A percentile compares a stretch with the other conserved stretches of the same genome.
These are phyloP conservation scores for Vanessa atalanta DNA, from an alignment of 1,140 invertebrate genomes.

Conservation along the genomic window DNA sequence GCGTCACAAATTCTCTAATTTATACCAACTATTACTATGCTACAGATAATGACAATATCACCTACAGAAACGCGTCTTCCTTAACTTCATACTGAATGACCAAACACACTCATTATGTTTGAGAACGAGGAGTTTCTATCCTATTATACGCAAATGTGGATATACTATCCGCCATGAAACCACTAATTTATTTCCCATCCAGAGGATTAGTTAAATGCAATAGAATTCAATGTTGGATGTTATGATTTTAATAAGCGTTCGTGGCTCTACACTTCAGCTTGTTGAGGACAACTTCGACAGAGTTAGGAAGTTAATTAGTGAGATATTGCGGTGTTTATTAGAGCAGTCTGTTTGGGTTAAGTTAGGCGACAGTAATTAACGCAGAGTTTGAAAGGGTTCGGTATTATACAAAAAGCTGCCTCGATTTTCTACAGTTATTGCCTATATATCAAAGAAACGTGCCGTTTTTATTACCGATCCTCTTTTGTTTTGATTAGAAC, in stretches of 20 bases:
- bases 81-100: too few species aligned
- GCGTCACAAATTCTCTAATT: too few species aligned
- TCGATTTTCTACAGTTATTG: constrained; percentile 16
- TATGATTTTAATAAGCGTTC: constrained; percentile 24
- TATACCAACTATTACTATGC: too few species aligned
- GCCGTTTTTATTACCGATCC: neutral
- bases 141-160: neutral
- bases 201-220: constrained; percentile 7
- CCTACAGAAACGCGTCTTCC: too few species aligned
- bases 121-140: too few species aligned
- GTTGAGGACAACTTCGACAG: constrained; percentile 19
- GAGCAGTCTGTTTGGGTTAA: constrained; percentile 50
- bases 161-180: neutral
- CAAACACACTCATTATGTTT: too few species aligned
- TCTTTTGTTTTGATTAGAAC: neutral
- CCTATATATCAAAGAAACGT: neutral
- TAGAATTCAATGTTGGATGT: constrained; percentile 4
- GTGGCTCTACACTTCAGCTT: neutral
- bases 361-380: constrained; percentile 57
- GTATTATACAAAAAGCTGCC: constrained; percentile 6
- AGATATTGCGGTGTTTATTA: constrained; percentile 53
- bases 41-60: too few species aligned
- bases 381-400: constrained; percentile 46
- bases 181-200: neutral
- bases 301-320: constrained; percentile 55